These are phyloP conservation scores for Xestoiulus laeticollis DNA, from an alignment of 2,888 invertebrate genomes.

Conservation along the genomic window DNA sequence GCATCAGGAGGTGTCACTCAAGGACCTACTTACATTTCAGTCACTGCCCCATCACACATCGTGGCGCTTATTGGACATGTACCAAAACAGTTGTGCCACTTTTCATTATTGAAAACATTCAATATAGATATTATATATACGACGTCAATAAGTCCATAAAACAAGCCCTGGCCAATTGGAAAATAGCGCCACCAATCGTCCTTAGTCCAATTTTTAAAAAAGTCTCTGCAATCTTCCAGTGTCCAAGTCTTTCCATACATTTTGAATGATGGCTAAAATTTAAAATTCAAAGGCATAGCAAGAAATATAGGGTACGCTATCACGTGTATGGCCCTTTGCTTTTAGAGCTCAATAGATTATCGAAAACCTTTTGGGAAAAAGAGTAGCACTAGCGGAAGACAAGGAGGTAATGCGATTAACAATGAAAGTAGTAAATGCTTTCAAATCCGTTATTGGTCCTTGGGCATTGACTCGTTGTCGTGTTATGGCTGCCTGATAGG, in stretches of 20 bases:
- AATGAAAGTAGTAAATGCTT: constrained; percentile 40
- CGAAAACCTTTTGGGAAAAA: neutral
- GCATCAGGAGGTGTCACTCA: constrained; percentile 9
- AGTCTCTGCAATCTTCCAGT: too few species aligned
- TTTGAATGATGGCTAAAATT: neutral
- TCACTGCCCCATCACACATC: neutral
- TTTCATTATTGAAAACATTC: neutral
- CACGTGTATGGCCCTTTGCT: neutral
- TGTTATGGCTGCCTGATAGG: neutral
- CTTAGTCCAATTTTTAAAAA: neutral
- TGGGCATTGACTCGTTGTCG: constrained; percentile 18
- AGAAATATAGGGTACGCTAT: too few species aligned
- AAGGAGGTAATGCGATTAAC: constrained; percentile 38
- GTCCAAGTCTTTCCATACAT: too few species aligned
- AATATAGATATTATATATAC: neutral
- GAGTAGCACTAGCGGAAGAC: neutral
- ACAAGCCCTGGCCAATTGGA: neutral
- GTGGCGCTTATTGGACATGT: neutral
- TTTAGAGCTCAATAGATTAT: neutral
- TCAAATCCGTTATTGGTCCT: neutral
- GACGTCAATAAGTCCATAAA: neutral
- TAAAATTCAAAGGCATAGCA: too few species aligned
- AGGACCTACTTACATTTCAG: constrained; percentile 12
- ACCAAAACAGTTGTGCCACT: neutral
- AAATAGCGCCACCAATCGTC: neutral